Percentiles rank a stretch among this genome's conserved stretches.
phyloP scores from a whole-genome alignment of 2,113 vertebrate species.

The Chaenogobius annularis region DNA sequence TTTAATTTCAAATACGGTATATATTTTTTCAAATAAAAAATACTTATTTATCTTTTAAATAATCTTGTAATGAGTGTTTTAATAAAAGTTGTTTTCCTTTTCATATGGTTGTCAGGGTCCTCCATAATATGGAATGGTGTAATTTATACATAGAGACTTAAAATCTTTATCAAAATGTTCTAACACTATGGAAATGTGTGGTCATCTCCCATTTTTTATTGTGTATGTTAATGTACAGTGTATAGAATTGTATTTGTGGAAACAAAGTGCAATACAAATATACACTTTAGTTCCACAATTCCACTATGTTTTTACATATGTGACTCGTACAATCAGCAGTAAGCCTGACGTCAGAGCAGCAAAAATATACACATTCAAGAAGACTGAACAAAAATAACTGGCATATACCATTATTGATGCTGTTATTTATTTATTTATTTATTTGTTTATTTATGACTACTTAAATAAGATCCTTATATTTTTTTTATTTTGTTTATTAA shows the following conservation, averaged over 20 bases:
- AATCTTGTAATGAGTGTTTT: too few relatives aligned
- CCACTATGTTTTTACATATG: constrained; percentile 4
- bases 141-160: too few relatives aligned
- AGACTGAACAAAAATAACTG: background rate
- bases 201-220: background rate
- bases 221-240: background rate
- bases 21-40: too few relatives aligned
- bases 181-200: background rate
- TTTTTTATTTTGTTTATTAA: background rate
- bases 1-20: too few relatives aligned
- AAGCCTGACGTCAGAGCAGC: constrained; percentile 1
- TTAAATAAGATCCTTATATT: background rate
- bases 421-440: background rate
- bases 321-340: constrained; percentile 2
- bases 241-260: background rate
- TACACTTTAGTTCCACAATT: background rate
- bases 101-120: too few relatives aligned
- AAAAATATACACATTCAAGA: background rate
- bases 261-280: background rate
- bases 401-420: background rate
- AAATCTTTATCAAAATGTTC: background rate
- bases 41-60: too few relatives aligned
- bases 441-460: background rate
- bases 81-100: too few relatives aligned
- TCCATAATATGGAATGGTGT: too few relatives aligned